Base-by-base conservation (phyloP, 2,888 invertebrate genomes). In the Drosophila glabriapex region DNA sequence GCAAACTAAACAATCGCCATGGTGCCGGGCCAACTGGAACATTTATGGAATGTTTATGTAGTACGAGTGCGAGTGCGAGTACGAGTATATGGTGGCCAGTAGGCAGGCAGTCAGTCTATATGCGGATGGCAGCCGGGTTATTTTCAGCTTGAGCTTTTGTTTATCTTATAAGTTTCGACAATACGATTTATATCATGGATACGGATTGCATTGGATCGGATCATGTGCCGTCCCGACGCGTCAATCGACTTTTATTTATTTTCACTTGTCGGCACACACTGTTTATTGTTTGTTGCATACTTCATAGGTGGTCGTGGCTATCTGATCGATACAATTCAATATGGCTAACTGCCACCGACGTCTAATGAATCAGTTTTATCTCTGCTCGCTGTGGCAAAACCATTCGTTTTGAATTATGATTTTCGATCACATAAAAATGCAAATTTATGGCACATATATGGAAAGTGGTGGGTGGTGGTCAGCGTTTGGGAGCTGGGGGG, bases 251-350 rank as follows among this genome's bases (percentile, higher is more conserved):
- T 16, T 43, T 90, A 85, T 90, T 85, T 85, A 88, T 85, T 85
- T 90, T 68, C 70, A 76, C 68, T 60, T 85, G 88, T 90, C 83
- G 60, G 54, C 61, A 39, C 68, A 71, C 60, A 89, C 22, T 46
- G 88, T 90, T 85, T 90, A 89, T 85, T 25, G 37, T 25, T 37
- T 56, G 85, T 90, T 90, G 89, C 89, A 85, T 85, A 88, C 89
- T 85, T 90, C 90, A 78, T 85, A 80, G 85, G 85, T 85, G 85
- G 90, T 85, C 55, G 37, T 37, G 14, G 19, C 19, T n/a, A 29
- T 28, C 55, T 46, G 60, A 53, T 68, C 67, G 58, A 65, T 58
- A 74, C 76, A 76, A 70, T 72, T 85, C 71, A 74, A 80, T 87
- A 73, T 56, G 28, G 19, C 39, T n/a, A 22, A 29, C 54, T 39